A percentile compares a stretch with the other conserved stretches of the same genome.
These are phyloP conservation scores for Hydrocynus forskahlii DNA, from an alignment of 2,797 vertebrate species.

Conservation along the genomic window DNA sequence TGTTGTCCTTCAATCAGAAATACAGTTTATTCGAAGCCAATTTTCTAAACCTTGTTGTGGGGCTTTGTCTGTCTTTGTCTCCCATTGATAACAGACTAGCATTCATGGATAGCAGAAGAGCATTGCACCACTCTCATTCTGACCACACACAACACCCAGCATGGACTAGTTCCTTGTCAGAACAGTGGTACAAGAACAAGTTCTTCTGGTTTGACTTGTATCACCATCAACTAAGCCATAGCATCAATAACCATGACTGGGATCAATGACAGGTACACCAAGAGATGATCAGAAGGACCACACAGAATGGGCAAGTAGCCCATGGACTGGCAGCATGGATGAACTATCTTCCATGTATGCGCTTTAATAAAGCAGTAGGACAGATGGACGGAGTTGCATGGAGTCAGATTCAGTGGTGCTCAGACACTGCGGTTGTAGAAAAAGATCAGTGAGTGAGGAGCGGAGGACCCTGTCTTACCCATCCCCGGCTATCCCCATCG, in stretches of 20 bases:
- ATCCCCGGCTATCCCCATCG: conserved; percentile 73
- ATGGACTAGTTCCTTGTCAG: conserved; percentile 39
- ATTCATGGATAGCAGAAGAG: not conserved
- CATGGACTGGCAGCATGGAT: conserved; percentile 47
- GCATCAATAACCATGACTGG: conserved; percentile 69
- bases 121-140: conserved; percentile 9
- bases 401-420: conserved; percentile 67
- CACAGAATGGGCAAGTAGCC: conserved; percentile 70
- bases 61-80: not conserved
- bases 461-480: conserved; percentile 50
- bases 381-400: conserved; percentile 63
- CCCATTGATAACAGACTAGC: not conserved
- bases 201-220: conserved; percentile 45
- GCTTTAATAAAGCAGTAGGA: conserved; percentile 75
- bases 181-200: conserved; percentile 26
- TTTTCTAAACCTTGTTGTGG: not conserved
- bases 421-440: conserved; percentile 62
- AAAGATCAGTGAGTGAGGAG: conserved; percentile 66
- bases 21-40: not conserved
- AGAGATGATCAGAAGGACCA: conserved; percentile 66
- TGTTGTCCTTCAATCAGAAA: not conserved
- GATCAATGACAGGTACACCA: conserved; percentile 55
- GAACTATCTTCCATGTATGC: conserved; percentile 69
- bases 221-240: conserved; percentile 42
- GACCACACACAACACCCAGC: conserved; percentile 19